These are phyloP conservation scores for Perognathus longimembris DNA, from an alignment of 2,113 vertebrate species.

Conservation along the genomic window DNA sequence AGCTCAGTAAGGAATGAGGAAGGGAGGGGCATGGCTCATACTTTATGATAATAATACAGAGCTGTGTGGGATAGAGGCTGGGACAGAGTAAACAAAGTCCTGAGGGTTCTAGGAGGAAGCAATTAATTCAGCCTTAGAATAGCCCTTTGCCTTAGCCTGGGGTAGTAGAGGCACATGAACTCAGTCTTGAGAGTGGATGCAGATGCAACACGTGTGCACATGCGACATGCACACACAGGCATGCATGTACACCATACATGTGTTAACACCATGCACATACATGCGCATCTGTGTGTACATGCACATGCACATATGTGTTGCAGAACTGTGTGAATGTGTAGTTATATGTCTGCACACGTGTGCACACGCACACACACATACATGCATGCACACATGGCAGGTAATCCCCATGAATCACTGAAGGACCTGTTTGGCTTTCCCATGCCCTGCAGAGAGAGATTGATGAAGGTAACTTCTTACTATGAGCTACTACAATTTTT, in stretches of 20 bases:
- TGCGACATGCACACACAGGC: neutral
- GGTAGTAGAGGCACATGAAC: neutral
- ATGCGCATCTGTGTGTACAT: no score
- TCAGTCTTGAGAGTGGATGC: neutral
- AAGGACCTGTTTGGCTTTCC: neutral
- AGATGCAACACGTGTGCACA: no score
- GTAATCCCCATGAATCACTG: neutral
- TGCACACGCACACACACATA: neutral
- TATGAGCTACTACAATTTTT: constrained; percentile 1
- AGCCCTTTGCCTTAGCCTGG: neutral
- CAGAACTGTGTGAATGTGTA: no score
- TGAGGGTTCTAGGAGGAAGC: neutral
- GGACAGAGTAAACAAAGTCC: neutral
- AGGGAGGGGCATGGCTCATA: neutral
- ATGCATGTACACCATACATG: no score
- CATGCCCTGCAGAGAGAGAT: neutral
- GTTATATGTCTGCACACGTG: no score
- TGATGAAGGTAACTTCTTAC: constrained; percentile 52
- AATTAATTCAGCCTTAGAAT: neutral
- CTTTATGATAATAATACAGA: no score
- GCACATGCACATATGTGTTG: neutral
- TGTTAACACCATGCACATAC: no score
- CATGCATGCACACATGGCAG: neutral
- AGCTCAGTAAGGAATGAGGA: neutral
- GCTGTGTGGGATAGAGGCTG: neutral